A percentile compares a stretch with the other conserved stretches of the same genome.
Conservation (phyloP, 1,140 invertebrate species). For the Lethrus apterus region DNA sequence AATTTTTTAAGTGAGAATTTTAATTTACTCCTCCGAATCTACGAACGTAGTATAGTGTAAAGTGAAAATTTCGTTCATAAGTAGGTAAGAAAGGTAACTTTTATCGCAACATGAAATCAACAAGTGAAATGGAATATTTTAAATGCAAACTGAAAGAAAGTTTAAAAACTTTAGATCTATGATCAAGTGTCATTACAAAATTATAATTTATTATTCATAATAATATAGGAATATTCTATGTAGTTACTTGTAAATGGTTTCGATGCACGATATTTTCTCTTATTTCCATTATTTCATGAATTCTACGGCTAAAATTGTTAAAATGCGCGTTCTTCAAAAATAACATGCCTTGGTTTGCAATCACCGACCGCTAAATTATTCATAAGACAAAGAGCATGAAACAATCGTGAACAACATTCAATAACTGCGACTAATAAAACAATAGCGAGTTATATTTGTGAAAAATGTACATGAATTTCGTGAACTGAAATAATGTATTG, state of each 20-base stretch:
- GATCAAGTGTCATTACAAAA: background rate
- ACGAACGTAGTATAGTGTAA: too few species aligned
- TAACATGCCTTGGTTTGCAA: background rate
- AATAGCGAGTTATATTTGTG: slow-evolving; percentile 28
- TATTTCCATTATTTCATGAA: background rate
- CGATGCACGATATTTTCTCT: background rate
- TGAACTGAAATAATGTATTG: slow-evolving; percentile 28
- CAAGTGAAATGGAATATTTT: too few species aligned
- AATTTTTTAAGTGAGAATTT: too few species aligned
- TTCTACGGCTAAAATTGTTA: background rate
- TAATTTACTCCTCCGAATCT: too few species aligned
- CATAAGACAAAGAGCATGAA: slow-evolving; percentile 25
- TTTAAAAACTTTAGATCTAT: too few species aligned
- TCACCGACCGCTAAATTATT: slow-evolving; percentile 21
- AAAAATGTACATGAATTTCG: slow-evolving; percentile 30
- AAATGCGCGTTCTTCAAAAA: background rate
- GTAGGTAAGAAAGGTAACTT: too few species aligned
- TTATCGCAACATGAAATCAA: too few species aligned
- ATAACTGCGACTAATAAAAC: slow-evolving; percentile 22
- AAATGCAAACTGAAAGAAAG: too few species aligned
- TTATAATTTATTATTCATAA: background rate
- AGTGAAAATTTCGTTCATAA: too few species aligned
- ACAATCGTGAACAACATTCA: slow-evolving; percentile 21
- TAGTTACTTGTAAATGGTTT: background rate
- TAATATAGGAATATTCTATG: background rate